Evolutionary conservation across 2,113 vertebrate genomes (phyloP).

Genomic region (Stigmatopora nigra): DNA sequence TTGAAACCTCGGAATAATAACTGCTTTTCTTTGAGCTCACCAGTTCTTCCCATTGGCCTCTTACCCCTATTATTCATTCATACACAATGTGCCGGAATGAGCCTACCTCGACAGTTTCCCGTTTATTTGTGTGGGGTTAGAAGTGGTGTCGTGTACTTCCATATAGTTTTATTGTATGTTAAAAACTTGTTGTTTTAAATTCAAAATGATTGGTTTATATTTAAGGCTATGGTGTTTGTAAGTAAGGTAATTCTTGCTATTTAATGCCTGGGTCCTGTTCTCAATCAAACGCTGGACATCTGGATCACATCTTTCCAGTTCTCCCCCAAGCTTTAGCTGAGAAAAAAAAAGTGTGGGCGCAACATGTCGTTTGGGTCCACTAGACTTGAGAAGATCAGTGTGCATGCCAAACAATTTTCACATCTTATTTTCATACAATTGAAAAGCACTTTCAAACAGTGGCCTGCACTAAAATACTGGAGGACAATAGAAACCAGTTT

Average conservation of each 20-base stretch:
- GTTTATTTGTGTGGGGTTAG: slow-evolving; percentile 56
- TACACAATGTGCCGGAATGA: background rate
- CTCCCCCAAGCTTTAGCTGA: slow-evolving; percentile 63
- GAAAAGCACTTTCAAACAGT: slow-evolving; percentile 6
- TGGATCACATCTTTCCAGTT: slow-evolving; percentile 74
- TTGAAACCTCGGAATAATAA: slow-evolving; percentile 63
- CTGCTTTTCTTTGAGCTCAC: slow-evolving; percentile 58
- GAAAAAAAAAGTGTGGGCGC: slow-evolving; percentile 58
- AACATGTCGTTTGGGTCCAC: slow-evolving; percentile 52
- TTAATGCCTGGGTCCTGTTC: slow-evolving; percentile 80
- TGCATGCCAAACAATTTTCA: slow-evolving; percentile 12
- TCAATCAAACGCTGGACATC: slow-evolving; percentile 77
- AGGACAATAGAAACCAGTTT: slow-evolving; percentile 17
- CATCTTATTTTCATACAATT: slow-evolving; percentile 19
- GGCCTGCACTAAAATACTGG: slow-evolving; percentile 8
- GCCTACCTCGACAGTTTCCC: slow-evolving; percentile 30
- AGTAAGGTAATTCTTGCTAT: slow-evolving; percentile 69
- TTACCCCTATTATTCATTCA: slow-evolving; percentile 45
- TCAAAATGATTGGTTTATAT: slow-evolving; percentile 25
- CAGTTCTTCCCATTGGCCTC: slow-evolving; percentile 55
- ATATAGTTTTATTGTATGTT: slow-evolving; percentile 32
- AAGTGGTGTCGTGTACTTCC: slow-evolving; percentile 50
- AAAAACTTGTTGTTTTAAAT: background rate
- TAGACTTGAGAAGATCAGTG: slow-evolving; percentile 4
- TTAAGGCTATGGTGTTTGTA: slow-evolving; percentile 32